Evolutionary conservation across 2,113 vertebrate species (phyloP), one percentile per base, ranked within the genome.

Genomic region (Paratilapia polleni): DNA sequence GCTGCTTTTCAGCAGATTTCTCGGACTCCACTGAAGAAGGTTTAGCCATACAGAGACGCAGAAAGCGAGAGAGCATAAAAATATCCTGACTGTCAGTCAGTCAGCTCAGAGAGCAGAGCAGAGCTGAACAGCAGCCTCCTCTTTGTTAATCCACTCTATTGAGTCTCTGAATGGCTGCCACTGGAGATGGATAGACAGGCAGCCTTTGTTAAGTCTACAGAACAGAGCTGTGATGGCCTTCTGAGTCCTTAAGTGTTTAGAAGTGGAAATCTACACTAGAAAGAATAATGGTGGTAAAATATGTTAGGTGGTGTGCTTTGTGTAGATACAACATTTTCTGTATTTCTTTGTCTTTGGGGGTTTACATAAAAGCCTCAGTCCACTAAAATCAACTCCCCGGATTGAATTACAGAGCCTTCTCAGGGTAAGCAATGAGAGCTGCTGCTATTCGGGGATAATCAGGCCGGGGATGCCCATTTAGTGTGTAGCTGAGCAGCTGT

Each of bases 91-190:
- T 49, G 84, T 88, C 83, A 80, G 85, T 85, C 68, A 24, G 77
- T 85, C 64, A 13, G 9, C 47, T 82, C 80, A 56, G 80, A 87
- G 49, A 68, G 68, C 77, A 87, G 64, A 86, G 78, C 34, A 19
- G 43, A 91, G 83, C 3, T 8, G 78, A 84, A 83, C 79, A 78
- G 87, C 85, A 89, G 83, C 74, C 73, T 83, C 77, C 73, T 74
- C 43, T 86, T 92, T 91, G 88, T 83, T 82, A 77, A 78, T 76
- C 80, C 82, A 59, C 22, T 91, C 79, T 81, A 88, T 85, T 86
- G 86, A 91, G 84, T 83, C 68, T 76, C n/a, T 89, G 91, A 93
- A 89, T 74, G 60, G 87, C 87, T 87, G 64, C 81, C 80, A 78
- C 79, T 81, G 78, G 74, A 91, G 86, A 88, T 82, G 63, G 81